Evolutionary conservation across 2,113 vertebrate genomes (phyloP).

Genomic region (Turdus rufiventris): DNA sequence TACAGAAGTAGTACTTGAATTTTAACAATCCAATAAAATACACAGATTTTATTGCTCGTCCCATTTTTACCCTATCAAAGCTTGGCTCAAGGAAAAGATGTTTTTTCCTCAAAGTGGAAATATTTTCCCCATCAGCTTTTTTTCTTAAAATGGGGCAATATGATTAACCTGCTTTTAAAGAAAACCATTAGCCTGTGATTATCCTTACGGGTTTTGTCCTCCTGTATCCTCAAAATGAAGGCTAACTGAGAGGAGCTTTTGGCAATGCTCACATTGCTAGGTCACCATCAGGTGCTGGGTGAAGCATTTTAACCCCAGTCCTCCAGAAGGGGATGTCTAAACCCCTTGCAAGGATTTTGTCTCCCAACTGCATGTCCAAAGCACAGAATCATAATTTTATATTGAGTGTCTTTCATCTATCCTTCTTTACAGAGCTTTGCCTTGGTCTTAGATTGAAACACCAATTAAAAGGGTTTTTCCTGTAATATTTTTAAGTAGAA

Average conservation of each 20-base stretch:
- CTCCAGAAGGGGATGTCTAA: not conserved
- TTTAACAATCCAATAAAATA: not conserved
- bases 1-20: constrained; percentile 1
- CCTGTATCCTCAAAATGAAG: not conserved
- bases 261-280: not conserved
- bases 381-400: not conserved
- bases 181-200: not conserved
- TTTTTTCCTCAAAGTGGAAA: not conserved
- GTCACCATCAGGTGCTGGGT: not conserved
- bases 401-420: not conserved
- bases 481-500: not conserved
- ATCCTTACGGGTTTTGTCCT: not conserved
- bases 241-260: not conserved
- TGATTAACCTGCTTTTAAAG: not conserved
- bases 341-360: not conserved
- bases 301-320: not conserved
- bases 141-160: not conserved
- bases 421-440: not conserved
- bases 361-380: not conserved
- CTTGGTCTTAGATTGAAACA: not conserved
- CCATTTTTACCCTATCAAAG: not conserved
- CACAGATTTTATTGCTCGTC: not conserved
- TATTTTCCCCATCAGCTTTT: not conserved
- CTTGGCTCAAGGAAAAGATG: not conserved
- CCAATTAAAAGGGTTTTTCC: not conserved